Percentiles rank a stretch among this genome's conserved stretches.
Evolutionary conservation across 2,888 invertebrate genomes (phyloP).

Genomic region (Polydrusus tereticollis): DNA sequence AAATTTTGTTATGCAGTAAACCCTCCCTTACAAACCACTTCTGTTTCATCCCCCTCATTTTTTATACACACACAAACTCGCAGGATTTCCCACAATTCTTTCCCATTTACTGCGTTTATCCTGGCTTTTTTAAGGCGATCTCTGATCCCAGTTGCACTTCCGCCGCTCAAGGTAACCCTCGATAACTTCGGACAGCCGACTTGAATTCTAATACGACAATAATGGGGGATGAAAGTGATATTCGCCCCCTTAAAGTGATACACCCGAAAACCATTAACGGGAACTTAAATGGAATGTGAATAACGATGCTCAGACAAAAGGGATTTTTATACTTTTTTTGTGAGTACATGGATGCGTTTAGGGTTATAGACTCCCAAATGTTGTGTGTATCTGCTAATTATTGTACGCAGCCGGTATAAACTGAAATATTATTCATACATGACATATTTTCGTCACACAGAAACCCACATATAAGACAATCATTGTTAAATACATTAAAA

Average conservation of each 20-base stretch:
- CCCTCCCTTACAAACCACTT: background rate
- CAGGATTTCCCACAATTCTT: constrained; percentile 14
- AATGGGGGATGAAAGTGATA: constrained; percentile 35
- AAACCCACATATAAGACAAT: background rate
- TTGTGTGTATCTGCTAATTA: too few species aligned
- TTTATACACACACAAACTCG: background rate
- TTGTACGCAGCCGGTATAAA: too few species aligned
- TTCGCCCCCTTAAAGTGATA: constrained; percentile 31
- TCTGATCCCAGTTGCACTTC: constrained; percentile 17
- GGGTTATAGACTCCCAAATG: too few species aligned
- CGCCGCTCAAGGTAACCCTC: constrained; percentile 14
- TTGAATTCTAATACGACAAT: constrained; percentile 26
- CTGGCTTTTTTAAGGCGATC: constrained; percentile 18
- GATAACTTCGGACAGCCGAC: constrained; percentile 6
- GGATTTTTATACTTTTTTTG: background rate
- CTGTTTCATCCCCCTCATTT: background rate
- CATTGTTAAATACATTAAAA: constrained; percentile 22
- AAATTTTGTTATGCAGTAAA: background rate
- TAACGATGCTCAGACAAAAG: background rate
- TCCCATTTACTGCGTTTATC: constrained; percentile 8
- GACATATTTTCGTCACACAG: background rate
- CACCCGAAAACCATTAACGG: constrained; percentile 31
- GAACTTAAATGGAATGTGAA: constrained; percentile 1
- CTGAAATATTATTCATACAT: background rate
- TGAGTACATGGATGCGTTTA: background rate